These are phyloP conservation scores for Subanguina moxae DNA, from an alignment of 1,140 invertebrate genomes.

Conservation along the genomic window DNA sequence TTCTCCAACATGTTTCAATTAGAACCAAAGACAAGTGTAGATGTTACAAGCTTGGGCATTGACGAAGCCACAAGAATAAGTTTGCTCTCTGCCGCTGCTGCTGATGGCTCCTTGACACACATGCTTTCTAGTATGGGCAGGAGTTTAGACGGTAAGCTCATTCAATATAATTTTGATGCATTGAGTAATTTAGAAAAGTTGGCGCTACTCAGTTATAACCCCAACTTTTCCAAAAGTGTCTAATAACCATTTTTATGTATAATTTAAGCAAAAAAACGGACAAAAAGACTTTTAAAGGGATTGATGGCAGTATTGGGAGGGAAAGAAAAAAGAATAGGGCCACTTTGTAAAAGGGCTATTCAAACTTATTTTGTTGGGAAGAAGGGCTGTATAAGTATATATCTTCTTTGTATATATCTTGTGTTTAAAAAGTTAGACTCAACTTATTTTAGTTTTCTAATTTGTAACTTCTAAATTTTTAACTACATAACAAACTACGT, in stretches of 20 bases:
- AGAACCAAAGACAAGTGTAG: background rate
- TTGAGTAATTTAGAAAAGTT: too few relatives aligned
- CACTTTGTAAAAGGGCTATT: too few relatives aligned
- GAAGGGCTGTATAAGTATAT: too few relatives aligned
- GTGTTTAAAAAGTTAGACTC: too few relatives aligned
- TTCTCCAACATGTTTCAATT: background rate
- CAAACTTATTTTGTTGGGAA: too few relatives aligned
- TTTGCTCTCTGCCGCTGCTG: background rate
- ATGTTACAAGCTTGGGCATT: background rate
- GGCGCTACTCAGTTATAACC: background rate
- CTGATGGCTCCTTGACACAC: background rate
- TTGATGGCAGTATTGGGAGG: too few relatives aligned
- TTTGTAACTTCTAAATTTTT: background rate
- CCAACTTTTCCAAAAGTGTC: background rate
- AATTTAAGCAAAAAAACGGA: too few relatives aligned
- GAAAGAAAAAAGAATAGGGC: too few relatives aligned
- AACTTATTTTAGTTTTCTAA: background rate
- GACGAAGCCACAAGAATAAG: background rate
- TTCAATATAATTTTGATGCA: background rate
- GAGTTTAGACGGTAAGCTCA: conserved; percentile 9
- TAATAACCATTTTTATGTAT: background rate
- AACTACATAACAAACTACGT: background rate
- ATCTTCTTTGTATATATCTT: too few relatives aligned
- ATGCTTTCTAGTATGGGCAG: background rate
- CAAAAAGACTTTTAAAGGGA: too few relatives aligned